These are phyloP conservation scores for Ligdia adustata DNA, from an alignment of 2,888 invertebrate genomes.

Conservation along the genomic window DNA sequence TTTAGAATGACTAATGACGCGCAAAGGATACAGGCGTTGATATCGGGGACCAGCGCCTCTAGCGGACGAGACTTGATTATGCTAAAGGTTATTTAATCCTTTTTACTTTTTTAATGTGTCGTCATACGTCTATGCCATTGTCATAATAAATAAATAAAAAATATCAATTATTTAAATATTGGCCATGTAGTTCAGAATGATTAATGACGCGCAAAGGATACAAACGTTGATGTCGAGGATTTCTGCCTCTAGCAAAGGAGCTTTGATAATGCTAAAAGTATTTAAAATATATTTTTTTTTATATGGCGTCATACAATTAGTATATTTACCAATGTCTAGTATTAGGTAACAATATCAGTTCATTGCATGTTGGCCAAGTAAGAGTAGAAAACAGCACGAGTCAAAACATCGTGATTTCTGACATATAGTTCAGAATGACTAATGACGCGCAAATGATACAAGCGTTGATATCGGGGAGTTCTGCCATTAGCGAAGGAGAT, in stretches of 20 bases:
- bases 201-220: constrained; percentile 89
- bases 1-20: constrained; percentile 92
- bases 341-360: neutral
- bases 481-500: constrained; percentile 66
- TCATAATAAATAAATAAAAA: neutral
- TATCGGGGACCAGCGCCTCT: constrained; percentile 65
- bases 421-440: constrained; percentile 93
- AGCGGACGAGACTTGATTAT: constrained; percentile 69
- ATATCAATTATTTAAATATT: constrained; percentile 2
- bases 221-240: constrained; percentile 79
- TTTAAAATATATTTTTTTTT: too few species aligned
- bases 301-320: too few species aligned
- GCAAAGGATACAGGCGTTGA: constrained; percentile 86
- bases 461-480: constrained; percentile 71
- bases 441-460: constrained; percentile 90
- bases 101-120: too few species aligned
- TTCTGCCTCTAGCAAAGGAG: constrained; percentile 65
- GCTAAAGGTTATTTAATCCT: too few species aligned
- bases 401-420: constrained; percentile 88
- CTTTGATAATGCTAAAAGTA: constrained; percentile 71
- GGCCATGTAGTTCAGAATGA: constrained; percentile 95
- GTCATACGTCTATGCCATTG: neutral
- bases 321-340: neutral
- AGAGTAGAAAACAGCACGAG: constrained; percentile 72
- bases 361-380: too few species aligned